Conservation (phyloP, 2,888 invertebrate species). For the Pachydiplax longipennis region DNA sequence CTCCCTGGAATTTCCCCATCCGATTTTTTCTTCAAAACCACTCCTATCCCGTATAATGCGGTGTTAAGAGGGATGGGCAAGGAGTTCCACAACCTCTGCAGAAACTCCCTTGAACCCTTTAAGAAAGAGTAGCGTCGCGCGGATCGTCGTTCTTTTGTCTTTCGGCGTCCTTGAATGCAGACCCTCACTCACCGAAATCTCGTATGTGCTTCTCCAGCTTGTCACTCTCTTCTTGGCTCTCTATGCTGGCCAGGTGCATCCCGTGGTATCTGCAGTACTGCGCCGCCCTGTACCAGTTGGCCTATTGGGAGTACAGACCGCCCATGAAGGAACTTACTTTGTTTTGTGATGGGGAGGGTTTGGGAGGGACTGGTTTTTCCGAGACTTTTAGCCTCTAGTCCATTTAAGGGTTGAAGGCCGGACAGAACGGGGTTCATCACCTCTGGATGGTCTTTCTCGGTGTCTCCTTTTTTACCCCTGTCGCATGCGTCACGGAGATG, state of each 20-base stretch:
- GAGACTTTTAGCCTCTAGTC: neutral
- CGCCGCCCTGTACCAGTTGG: constrained; percentile 91
- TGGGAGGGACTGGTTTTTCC: neutral
- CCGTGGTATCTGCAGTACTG: constrained; percentile 93
- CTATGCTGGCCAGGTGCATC: constrained; percentile 90
- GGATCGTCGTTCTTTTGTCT: no score
- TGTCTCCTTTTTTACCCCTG: neutral
- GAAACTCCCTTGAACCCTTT: no score
- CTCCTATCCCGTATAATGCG: no score
- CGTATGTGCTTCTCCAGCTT: constrained; percentile 88
- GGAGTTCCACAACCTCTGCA: no score
- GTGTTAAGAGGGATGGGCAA: no score
- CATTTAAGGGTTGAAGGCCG: constrained; percentile 8
- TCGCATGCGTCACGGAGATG: neutral
- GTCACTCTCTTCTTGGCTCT: constrained; percentile 89
- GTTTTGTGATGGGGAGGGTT: neutral
- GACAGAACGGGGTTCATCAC: neutral
- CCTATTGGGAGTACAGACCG: constrained; percentile 66
- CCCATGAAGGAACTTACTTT: neutral
- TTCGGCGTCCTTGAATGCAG: neutral
- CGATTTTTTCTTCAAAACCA: no score
- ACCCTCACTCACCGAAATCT: constrained; percentile 75
- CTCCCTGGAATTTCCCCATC: no score
- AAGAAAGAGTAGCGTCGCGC: no score
- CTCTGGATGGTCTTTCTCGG: neutral